Base-by-base conservation (phyloP, 2,888 invertebrate genomes). In the Caenorhabditis sp. region DNA sequence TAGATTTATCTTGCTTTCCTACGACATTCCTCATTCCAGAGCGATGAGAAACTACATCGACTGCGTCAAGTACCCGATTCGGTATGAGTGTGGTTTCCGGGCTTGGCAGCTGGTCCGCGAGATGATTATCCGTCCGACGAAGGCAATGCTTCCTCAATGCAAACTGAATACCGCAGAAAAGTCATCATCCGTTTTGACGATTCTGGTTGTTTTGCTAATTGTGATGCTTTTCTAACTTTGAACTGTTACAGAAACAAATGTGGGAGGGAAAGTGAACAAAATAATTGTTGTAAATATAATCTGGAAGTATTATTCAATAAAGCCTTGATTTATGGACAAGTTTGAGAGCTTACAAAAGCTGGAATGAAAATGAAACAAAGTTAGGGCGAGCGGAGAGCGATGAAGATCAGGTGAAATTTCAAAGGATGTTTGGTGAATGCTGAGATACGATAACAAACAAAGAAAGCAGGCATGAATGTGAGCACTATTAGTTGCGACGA, bases 21-120 rank as follows among this genome's bases (percentile, higher is more conserved):
- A 22, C 35, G 10, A 7, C 7, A 19, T 38, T 19, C n/a, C 59
- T 41, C 12, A 24, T 56, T 88, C 72, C 70, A 90, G 90, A 63
- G 89, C 89, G 8, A 88, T 90, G 88, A 77, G 85, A 19, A 88
- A 90, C 82, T 90, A 90, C 80, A 85, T 89, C 26, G 86, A 88
- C 49, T 90, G 90, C 66, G 86, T 90, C 14, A 85, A 87, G 47
- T 88, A 88, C 22, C 90, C 90, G n/a, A 86, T 90, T 26, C 72
- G 88, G 7, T 89, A 89, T 73, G 89, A 90, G 69, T 90, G 90
- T 54, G 90, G 90, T 10, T 87, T 86, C 44, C 84, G 89, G 16
- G 89, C 90, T 0, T 89, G 89, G 90, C 82, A 87, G 26, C 68
- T 89, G 14, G 88, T 90, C 4, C 76, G 82, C 19, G 89, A 88